Conservation (phyloP, 2,888 invertebrate genomes). For the Leistus spinibarbis region DNA sequence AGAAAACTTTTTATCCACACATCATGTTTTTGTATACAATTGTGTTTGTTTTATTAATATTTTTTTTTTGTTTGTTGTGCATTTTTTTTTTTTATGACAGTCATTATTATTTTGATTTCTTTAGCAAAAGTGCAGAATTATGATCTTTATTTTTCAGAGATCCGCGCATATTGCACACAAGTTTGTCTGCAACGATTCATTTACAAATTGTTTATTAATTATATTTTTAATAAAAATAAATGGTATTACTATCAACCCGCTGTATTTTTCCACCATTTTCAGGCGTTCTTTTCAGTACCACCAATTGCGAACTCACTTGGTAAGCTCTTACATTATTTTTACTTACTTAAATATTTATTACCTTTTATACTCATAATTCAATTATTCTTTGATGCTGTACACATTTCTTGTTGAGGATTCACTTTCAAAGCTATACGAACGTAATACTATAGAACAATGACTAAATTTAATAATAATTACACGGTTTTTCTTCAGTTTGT, state of each 20-base stretch:
- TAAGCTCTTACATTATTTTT: no score
- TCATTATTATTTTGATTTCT: not conserved
- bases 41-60: slow-evolving; percentile 22
- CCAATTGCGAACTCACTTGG: no score
- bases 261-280: not conserved
- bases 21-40: slow-evolving; percentile 26
- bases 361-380: no score
- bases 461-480: no score
- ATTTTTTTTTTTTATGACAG: not conserved
- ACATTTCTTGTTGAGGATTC: no score
- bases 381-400: no score
- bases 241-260: not conserved
- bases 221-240: slow-evolving; percentile 7
- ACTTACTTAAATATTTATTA: no score
- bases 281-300: no score
- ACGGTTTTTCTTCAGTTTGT: no score
- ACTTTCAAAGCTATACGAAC: no score
- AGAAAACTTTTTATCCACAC: slow-evolving; percentile 28
- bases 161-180: not conserved
- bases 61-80: slow-evolving; percentile 10
- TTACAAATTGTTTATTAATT: not conserved
- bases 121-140: not conserved
- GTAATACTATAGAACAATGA: no score
- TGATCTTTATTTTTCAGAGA: not conserved
- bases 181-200: not conserved